Evolutionary conservation across 2,888 invertebrate species (phyloP).

Genomic region (Nezara viridula): DNA sequence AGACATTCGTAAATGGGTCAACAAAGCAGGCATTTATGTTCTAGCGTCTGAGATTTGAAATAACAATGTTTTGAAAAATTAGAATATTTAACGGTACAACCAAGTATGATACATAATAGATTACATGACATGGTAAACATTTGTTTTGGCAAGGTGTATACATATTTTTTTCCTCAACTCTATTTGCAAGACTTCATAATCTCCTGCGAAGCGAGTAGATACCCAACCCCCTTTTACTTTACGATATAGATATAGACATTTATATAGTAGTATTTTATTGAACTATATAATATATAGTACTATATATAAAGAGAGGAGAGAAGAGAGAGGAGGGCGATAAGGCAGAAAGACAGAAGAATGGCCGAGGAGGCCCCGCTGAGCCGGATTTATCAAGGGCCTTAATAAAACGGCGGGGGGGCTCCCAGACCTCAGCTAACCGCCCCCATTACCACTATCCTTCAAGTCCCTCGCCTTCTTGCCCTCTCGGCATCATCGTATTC

Average conservation of each 20-base stretch:
- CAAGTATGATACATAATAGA: no score
- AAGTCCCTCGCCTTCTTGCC: not conserved
- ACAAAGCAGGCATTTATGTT: no score
- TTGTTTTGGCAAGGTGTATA: no score
- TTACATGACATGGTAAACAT: no score
- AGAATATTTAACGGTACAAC: no score
- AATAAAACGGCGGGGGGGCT: not conserved
- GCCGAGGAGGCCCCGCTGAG: not conserved
- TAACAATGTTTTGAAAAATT: no score
- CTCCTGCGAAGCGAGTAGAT: no score
- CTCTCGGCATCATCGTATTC: not conserved
- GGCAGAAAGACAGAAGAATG: conserved; percentile 6
- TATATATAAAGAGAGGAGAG: conserved; percentile 26
- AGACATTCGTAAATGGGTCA: no score
- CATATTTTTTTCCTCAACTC: no score
- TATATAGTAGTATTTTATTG: not conserved
- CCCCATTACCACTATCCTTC: not conserved
- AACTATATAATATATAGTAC: conserved; percentile 7
- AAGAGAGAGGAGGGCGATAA: not conserved
- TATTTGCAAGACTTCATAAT: no score
- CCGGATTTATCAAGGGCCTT: not conserved
- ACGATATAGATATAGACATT: not conserved
- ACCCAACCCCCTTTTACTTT: no score
- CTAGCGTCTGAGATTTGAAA: no score
- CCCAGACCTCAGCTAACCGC: not conserved